Conservation (phyloP, 1,140 invertebrate genomes). For the Drosophila ogumai region DNA sequence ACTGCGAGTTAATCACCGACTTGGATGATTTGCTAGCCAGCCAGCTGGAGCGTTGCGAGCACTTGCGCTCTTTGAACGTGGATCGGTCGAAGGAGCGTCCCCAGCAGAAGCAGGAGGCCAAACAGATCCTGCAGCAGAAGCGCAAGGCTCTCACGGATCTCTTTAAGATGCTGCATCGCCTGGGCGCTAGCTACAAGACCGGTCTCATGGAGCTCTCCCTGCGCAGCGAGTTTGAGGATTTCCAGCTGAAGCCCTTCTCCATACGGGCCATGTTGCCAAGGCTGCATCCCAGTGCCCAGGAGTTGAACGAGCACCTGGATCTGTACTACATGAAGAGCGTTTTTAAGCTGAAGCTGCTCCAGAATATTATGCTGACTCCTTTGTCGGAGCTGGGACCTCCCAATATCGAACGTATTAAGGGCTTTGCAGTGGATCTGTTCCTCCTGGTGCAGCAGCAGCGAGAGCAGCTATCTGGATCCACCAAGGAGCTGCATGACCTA, state of each 20-base stretch:
- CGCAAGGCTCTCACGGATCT: slow-evolving; percentile 92
- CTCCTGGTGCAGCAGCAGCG: slow-evolving; percentile 87
- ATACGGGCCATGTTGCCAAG: slow-evolving; percentile 69
- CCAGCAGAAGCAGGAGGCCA: slow-evolving; percentile 92
- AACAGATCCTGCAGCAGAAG: slow-evolving; percentile 93
- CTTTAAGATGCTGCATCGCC: slow-evolving; percentile 90
- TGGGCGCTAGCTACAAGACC: slow-evolving; percentile 92
- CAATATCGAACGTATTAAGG: slow-evolving; percentile 93
- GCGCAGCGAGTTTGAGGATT: slow-evolving; percentile 81
- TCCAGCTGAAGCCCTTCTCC: slow-evolving; percentile 68
- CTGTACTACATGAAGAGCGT: slow-evolving; percentile 80
- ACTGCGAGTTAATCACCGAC: slow-evolving; percentile 86
- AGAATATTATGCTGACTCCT: slow-evolving; percentile 87
- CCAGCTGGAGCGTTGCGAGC: slow-evolving; percentile 88
- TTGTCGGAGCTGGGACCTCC: slow-evolving; percentile 92
- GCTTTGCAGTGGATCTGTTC: slow-evolving; percentile 90
- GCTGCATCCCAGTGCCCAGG: slow-evolving; percentile 57
- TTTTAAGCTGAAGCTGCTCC: slow-evolving; percentile 86
- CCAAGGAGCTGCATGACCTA: slow-evolving; percentile 82
- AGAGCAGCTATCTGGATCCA: slow-evolving; percentile 70
- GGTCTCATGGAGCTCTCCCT: slow-evolving; percentile 87
- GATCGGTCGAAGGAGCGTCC: slow-evolving; percentile 87
- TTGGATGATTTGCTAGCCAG: slow-evolving; percentile 89
- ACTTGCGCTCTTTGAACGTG: slow-evolving; percentile 89
- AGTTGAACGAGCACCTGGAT: slow-evolving; percentile 77